These are phyloP conservation scores for Okapia johnstoni DNA, from an alignment of 2,113 vertebrate genomes.

Conservation along the genomic window DNA sequence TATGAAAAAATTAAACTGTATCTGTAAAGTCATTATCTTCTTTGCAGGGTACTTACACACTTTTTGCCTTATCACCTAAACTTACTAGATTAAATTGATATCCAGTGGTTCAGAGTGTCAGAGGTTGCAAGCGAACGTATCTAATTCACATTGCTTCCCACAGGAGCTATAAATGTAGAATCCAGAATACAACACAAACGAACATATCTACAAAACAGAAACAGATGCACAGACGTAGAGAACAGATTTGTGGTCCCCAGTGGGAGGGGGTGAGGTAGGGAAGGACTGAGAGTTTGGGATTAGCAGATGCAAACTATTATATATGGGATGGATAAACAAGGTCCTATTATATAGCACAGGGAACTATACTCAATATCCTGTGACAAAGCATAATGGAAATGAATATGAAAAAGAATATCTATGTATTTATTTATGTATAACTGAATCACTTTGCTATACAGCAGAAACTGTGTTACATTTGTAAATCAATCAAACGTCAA, in stretches of 20 bases:
- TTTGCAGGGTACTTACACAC: not conserved
- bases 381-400: not conserved
- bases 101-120: not conserved
- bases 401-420: not conserved
- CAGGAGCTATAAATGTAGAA: not conserved
- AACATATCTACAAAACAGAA: not conserved
- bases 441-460: not conserved
- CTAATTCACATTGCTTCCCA: not conserved
- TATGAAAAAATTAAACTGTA: not conserved
- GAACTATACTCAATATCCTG: not conserved
- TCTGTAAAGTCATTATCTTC: not conserved
- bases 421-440: not conserved
- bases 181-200: not conserved
- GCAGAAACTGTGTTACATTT: not conserved
- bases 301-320: not conserved
- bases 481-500: not conserved
- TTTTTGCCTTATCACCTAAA: not conserved
- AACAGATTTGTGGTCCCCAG: not conserved
- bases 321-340: not conserved
- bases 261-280: not conserved
- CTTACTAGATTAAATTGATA: not conserved
- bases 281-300: not conserved
- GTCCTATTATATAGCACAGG: not conserved
- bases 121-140: not conserved
- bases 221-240: fast-evolving